Evolutionary conservation across 2,797 vertebrate genomes (phyloP).

Genomic region (Nyctibius grandis): DNA sequence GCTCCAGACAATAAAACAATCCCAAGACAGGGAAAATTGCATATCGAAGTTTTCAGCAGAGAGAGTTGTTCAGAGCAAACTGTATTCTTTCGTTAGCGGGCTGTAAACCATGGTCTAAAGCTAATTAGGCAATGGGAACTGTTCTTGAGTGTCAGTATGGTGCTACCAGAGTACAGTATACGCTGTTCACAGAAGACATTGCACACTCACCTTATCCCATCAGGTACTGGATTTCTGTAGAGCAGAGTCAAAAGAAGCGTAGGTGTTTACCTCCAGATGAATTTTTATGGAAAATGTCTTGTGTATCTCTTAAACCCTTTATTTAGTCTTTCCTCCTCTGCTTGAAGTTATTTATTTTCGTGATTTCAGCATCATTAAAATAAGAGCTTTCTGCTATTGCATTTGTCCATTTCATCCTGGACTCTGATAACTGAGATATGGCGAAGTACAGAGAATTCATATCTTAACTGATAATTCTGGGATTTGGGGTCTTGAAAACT

Average conservation of each 20-base stretch:
- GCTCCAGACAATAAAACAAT: conserved; percentile 1
- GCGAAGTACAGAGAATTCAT: neutral
- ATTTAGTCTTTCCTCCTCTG: conserved; percentile 44
- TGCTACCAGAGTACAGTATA: neutral
- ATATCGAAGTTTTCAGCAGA: neutral
- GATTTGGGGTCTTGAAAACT: neutral
- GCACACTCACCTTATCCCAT: neutral
- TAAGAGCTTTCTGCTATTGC: neutral
- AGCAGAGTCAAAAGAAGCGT: neutral
- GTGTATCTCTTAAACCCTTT: conserved; percentile 30
- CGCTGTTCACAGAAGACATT: neutral
- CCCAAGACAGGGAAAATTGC: neutral
- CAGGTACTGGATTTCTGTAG: neutral
- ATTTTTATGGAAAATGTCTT: conserved; percentile 8
- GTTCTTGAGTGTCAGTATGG: neutral
- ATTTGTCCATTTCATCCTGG: neutral
- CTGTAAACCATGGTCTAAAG: neutral
- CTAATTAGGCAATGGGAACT: neutral
- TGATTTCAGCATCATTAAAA: neutral
- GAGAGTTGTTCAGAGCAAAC: neutral
- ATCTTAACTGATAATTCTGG: neutral
- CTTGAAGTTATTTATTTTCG: neutral
- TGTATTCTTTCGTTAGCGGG: neutral
- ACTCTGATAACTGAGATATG: neutral
- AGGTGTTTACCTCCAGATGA: conserved; percentile 13